phyloP scores from a whole-genome alignment of 2,797 vertebrate genomes.

The Eurystomus glaucurus region DNA sequence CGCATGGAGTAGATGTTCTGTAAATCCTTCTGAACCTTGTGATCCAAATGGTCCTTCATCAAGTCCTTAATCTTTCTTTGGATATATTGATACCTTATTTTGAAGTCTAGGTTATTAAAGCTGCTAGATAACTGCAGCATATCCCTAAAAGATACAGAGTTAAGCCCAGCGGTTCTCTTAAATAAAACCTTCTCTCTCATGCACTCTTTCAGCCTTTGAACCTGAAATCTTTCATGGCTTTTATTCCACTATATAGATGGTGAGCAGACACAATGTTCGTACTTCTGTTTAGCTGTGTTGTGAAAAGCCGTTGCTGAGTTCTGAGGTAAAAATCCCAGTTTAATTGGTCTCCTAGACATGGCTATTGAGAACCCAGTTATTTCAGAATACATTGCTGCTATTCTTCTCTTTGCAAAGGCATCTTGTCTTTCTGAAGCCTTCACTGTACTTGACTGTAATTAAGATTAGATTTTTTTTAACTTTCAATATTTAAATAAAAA shows the following conservation, averaged over 20 bases:
- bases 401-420: constrained; percentile 18
- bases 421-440: constrained; percentile 41
- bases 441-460: constrained; percentile 10
- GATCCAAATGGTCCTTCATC: not conserved
- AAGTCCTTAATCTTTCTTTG: constrained; percentile 16
- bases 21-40: constrained; percentile 4
- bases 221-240: constrained; percentile 57
- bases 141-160: not conserved
- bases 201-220: constrained; percentile 66
- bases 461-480: constrained; percentile 17
- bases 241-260: not conserved
- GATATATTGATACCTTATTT: not conserved
- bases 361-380: constrained; percentile 65
- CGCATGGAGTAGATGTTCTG: not conserved
- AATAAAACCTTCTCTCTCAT: constrained; percentile 55
- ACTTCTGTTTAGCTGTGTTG: constrained; percentile 38
- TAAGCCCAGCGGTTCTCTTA: constrained; percentile 6
- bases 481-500: constrained; percentile 41
- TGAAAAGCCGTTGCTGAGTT: constrained; percentile 70
- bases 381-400: constrained; percentile 19
- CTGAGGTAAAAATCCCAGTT: constrained; percentile 68
- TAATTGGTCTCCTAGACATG: constrained; percentile 67
- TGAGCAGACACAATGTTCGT: not conserved
- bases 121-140: not conserved
- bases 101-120: constrained; percentile 27